These are phyloP conservation scores for Neopelma chrysocephalum DNA, from an alignment of 2,797 vertebrate species.

Conservation along the genomic window DNA sequence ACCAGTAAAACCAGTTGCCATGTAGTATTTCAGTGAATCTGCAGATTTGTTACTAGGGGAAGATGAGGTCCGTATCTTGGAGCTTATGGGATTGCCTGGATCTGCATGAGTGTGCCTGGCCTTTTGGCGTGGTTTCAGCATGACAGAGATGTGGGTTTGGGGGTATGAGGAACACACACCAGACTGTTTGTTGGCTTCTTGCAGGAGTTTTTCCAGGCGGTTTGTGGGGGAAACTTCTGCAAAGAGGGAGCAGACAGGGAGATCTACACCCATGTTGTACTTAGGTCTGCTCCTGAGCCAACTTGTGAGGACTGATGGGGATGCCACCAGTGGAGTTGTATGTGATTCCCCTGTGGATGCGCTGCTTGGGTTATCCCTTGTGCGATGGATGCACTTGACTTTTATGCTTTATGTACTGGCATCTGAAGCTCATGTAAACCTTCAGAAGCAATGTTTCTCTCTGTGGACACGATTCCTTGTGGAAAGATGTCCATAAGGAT, in stretches of 20 bases:
- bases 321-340: neutral
- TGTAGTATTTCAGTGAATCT: neutral
- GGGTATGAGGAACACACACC: accelerated
- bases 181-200: neutral
- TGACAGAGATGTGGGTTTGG: neutral
- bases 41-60: neutral
- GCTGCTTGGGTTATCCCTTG: neutral
- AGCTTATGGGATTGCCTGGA: neutral
- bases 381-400: neutral
- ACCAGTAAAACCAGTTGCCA: neutral
- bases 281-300: neutral
- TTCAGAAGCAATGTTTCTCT: neutral
- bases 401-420: neutral
- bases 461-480: neutral
- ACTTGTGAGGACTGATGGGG: accelerated
- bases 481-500: neutral
- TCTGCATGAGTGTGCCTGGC: neutral
- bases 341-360: neutral
- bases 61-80: neutral
- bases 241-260: neutral
- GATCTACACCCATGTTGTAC: accelerated
- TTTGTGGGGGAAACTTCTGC: neutral
- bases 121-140: accelerated
- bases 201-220: neutral
- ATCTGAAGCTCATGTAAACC: neutral